Percentiles rank a stretch among this genome's conserved stretches.
Evolutionary conservation across 2,113 vertebrate genomes (phyloP).

Genomic region (Ivindomyrus marchei): DNA sequence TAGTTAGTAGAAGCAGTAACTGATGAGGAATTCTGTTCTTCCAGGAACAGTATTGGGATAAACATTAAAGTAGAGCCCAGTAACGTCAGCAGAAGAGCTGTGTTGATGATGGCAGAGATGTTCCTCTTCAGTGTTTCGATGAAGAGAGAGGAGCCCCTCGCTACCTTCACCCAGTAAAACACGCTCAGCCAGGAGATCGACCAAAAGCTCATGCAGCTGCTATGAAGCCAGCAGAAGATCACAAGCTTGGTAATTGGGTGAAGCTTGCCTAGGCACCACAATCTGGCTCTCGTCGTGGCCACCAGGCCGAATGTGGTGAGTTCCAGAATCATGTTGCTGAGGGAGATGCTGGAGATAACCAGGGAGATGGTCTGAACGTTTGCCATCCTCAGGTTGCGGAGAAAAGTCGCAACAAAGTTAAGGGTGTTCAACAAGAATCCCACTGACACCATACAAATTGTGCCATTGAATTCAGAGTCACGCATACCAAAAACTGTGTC

Average conservation of each 20-base stretch:
- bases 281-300: not conserved
- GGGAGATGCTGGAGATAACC: slow-evolving; percentile 35
- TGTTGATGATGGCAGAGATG: slow-evolving; percentile 27
- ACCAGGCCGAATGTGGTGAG: slow-evolving; percentile 21
- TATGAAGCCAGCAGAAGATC: slow-evolving; percentile 28
- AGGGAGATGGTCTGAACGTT: slow-evolving; percentile 8
- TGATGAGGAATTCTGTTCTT: not conserved
- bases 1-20: not conserved
- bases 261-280: not conserved
- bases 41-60: slow-evolving; percentile 29
- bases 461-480: slow-evolving; percentile 5
- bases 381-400: slow-evolving; percentile 21
- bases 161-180: slow-evolving; percentile 40
- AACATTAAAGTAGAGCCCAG: slow-evolving; percentile 26
- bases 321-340: slow-evolving; percentile 34
- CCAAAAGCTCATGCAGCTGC: slow-evolving; percentile 43
- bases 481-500: not conserved
- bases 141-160: slow-evolving; percentile 24
- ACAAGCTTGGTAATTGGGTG: not conserved
- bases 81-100: slow-evolving; percentile 21
- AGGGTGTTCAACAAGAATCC: slow-evolving; percentile 34
- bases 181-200: slow-evolving; percentile 36
- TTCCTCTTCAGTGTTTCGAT: slow-evolving; percentile 30
- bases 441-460: slow-evolving; percentile 2
- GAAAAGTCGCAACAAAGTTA: slow-evolving; percentile 30